A percentile compares a stretch with the other conserved stretches of the same genome.
Evolutionary conservation across 2,888 invertebrate genomes (phyloP).

Genomic region (Taphrorychus bicolor): DNA sequence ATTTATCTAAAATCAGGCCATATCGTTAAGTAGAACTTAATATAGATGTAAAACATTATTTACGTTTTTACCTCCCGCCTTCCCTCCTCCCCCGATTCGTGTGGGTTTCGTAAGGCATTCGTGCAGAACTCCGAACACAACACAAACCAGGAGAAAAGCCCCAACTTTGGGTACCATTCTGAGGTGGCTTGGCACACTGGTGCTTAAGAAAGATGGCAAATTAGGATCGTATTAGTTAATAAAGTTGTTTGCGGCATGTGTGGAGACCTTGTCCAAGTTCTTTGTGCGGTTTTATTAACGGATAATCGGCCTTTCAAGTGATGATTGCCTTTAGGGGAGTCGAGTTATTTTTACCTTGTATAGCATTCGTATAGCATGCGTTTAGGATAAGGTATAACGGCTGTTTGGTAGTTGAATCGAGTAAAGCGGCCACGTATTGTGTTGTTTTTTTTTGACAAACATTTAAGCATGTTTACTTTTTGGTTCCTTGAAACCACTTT

Average conservation of each 20-base stretch:
- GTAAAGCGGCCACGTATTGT: too few species aligned
- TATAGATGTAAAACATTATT: conserved; percentile 3
- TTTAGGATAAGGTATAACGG: too few species aligned
- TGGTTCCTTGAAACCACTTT: too few species aligned
- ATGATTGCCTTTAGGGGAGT: background rate
- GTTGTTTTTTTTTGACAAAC: too few species aligned
- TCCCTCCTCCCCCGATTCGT: conserved; percentile 30
- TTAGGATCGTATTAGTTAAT: background rate
- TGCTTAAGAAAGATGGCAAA: background rate
- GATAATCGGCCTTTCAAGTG: background rate
- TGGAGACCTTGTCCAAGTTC: too few species aligned
- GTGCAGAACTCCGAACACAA: conserved; percentile 7
- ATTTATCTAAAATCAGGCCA: conserved; percentile 44
- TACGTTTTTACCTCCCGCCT: conserved; percentile 25
- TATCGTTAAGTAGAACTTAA: conserved; percentile 2
- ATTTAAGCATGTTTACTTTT: too few species aligned
- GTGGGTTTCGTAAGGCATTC: conserved; percentile 14
- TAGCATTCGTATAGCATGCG: background rate
- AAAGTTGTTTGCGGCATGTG: background rate
- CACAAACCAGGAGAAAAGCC: conserved; percentile 19
- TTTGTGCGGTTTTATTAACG: too few species aligned
- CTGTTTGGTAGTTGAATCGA: too few species aligned
- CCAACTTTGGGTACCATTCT: conserved; percentile 24
- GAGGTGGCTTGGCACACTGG: conserved; percentile 4
- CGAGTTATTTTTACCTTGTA: background rate